A percentile compares a stretch with the other conserved stretches of the same genome.
phyloP scores from a whole-genome alignment of 2,113 vertebrate genomes.

The Camarhynchus parvulus region DNA sequence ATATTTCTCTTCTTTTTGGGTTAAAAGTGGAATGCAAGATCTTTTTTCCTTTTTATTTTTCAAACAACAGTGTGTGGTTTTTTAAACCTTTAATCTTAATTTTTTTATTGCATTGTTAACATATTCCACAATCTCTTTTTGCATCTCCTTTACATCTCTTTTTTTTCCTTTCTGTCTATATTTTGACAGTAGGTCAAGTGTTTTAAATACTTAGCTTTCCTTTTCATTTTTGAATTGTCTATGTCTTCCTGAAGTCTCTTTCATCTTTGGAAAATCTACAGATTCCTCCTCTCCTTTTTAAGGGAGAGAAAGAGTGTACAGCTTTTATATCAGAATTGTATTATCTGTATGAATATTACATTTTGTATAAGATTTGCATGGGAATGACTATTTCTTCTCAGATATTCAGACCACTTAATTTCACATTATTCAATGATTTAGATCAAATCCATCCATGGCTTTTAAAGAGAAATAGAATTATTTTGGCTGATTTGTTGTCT shows the following conservation, averaged over 20 bases:
- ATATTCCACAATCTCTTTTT: not conserved
- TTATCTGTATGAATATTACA: not conserved
- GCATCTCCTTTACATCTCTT: not conserved
- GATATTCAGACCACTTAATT: not conserved
- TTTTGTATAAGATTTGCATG: not conserved
- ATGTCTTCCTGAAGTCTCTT: not conserved
- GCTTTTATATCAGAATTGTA: not conserved
- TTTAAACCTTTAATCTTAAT: not conserved
- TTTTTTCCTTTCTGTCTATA: not conserved
- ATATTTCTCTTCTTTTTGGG: not conserved
- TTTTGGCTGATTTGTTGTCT: not conserved
- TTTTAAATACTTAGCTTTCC: not conserved
- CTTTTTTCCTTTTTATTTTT: not conserved
- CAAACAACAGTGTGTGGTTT: not conserved
- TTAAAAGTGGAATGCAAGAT: not conserved
- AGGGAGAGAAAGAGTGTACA: not conserved
- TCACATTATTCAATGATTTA: not conserved
- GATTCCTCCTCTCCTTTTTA: not conserved
- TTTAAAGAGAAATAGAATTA: not conserved
- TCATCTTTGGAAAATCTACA: constrained; percentile 23
- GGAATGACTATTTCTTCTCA: not conserved
- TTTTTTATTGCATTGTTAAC: not conserved
- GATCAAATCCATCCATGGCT: not conserved
- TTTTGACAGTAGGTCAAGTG: constrained; percentile 2
- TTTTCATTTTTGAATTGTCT: constrained; percentile 17